Evolutionary conservation across 2,888 invertebrate genomes (phyloP), one percentile per base, ranked within the genome.

Genomic region (Hydrotaea diabolus): DNA sequence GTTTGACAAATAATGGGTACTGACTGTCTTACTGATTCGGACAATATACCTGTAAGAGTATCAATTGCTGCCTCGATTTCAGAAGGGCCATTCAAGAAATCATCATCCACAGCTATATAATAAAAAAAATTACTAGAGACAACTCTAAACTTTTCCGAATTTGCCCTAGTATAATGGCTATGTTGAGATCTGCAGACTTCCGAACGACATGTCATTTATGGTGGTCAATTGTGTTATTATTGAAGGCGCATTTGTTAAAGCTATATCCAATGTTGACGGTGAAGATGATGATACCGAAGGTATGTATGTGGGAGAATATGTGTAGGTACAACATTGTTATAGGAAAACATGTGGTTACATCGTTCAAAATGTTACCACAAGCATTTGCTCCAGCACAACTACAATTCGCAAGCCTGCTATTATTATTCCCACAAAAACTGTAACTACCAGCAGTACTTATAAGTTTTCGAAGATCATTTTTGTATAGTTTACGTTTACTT

Each of bases 341-440:
- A 0, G 66, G 77, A 19, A 69, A 77, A 55, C 69, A 77, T 21
- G 39, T 69, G 15, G 57, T 23, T 1, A 77, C 49, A 26, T 69
- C 77, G 8, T 77, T 57, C 7, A 69, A 57, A n/a, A 77, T 64
- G 17, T 76, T 76, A 13, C 49, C 76, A 64, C 64, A 64, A 39
- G 13, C 15, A 36, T 77, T 69, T n/a, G 69, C 77, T 43, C 69
- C 69, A 21, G 21, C 2, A 43, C 69, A 77, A 13, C 55, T 55
- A 66, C 77, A 66, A 23, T 77, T 69, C 7, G 69, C 36, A 36
- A 69, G 69, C 19, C 39, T 77, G 57, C 69, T 69, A 13, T 77
- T 21, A 77, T 39, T n/a, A 55, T 57, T 17, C n/a, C 69, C 69
- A 57, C 77, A 43, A 36, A 53, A 55, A 21, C 21, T 21, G 31